Base-by-base conservation (phyloP, 2,888 invertebrate genomes). In the Tortricodes alternella region DNA sequence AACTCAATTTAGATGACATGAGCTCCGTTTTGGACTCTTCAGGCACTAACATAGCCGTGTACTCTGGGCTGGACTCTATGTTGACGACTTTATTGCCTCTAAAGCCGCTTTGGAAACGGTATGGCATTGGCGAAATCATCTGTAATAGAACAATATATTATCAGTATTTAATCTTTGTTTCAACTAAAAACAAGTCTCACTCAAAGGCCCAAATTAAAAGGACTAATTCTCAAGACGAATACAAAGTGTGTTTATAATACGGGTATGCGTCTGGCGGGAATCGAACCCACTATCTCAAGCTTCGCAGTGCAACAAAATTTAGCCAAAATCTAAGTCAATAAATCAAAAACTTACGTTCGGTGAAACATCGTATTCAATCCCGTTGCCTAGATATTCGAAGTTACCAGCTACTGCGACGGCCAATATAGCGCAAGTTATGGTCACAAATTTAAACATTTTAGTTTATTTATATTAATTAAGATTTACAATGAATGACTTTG, bases 1-100 rank as follows among this genome's bases (percentile, higher is more conserved):
- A 32, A 2, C 61, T 59, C 1, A 60, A n/a, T 44, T 64, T 62
- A 9, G 58, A 37, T 6, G 59, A 37, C 2, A 50, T 62, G 5
- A 63, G 48, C 34, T 35, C 51, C 4, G 55, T 19, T 35, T 55
- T 55, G 1, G 51, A 49, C 3, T 58, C 46, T 16, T 50, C 60
- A 1, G 62, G 55, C n/a, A 53, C 57, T 11, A 58, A 15, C 9
- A 44, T 34, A 16, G 44, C 50, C 13, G 39, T 48, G 6, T 46
- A 57, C 16, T 13, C 19, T 24, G 56, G 62, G n/a, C 34, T 29
- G n/a, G 55, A 15, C 34, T 61, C 59, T 39, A 44, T n/a, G 15
- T 29, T 49, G 7, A 21, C 44, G 6, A 55, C 41, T 16, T 32
- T 27, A 8, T 27, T 34, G n/a, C 48, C 21, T 24, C 27, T 19